Conservation (phyloP, 2,888 invertebrate genomes). For the Luperina testacea region DNA sequence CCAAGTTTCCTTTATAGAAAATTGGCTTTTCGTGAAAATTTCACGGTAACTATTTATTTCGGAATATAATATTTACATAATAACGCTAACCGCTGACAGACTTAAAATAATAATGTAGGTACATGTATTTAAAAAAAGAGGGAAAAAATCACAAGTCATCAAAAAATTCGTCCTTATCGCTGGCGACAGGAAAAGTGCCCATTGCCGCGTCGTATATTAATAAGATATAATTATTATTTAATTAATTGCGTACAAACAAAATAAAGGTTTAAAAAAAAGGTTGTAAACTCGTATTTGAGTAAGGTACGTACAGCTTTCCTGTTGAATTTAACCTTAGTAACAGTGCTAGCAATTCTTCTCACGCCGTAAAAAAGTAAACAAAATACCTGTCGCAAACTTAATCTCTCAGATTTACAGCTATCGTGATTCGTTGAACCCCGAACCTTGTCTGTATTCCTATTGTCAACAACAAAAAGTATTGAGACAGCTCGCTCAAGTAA, state of each 20-base stretch:
- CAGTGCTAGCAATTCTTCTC: slow-evolving; percentile 16
- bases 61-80: background rate
- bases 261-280: slow-evolving; percentile 9
- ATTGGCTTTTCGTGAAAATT: slow-evolving; percentile 28
- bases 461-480: slow-evolving; percentile 58
- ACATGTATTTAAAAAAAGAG: background rate
- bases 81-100: background rate
- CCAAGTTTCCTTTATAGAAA: slow-evolving; percentile 20
- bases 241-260: background rate
- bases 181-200: background rate
- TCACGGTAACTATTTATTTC: slow-evolving; percentile 8
- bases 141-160: background rate
- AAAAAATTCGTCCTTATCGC: background rate
- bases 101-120: background rate
- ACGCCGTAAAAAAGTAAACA: slow-evolving; percentile 25
- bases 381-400: slow-evolving; percentile 26
- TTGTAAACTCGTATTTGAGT: slow-evolving; percentile 13
- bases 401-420: slow-evolving; percentile 48
- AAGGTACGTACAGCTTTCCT: slow-evolving; percentile 8
- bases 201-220: no score
- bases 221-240: background rate
- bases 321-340: slow-evolving; percentile 1
- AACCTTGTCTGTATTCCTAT: slow-evolving; percentile 52
- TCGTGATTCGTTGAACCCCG: slow-evolving; percentile 39
- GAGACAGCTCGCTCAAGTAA: slow-evolving; percentile 43